Evolutionary conservation across 1,140 invertebrate species (phyloP), one percentile per base, ranked within the genome.

Genomic region (Caerostris darwini): DNA sequence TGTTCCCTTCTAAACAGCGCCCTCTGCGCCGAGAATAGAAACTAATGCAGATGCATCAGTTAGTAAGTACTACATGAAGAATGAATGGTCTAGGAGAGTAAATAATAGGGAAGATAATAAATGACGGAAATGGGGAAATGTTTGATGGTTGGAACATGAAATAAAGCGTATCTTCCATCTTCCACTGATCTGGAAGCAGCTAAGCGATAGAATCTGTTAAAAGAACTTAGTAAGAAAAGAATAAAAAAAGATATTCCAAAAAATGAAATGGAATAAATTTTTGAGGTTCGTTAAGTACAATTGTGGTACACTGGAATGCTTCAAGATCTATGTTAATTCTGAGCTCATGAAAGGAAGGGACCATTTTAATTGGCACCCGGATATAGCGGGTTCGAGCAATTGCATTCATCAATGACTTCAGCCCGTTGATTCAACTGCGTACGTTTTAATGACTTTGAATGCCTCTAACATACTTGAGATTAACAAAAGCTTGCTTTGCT

Each of bases 81-180:
- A 90, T 90, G 71, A 56, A 90, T 90, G 71, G 64, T 54, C 89
- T n/a, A 17, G 82, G 50, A 91, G 50, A 81, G 89, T 81, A 91
- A 81, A 91, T 91, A 91, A 91, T 91, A 61, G 89, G 57, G 56
- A 17, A 82, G 89, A 91, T 91, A 91, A 91, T 81, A 91, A 91
- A 91, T 91, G 89, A 59, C 81, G 71, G 71, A 81, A 91, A 82
- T 71, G 56, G 64, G 64, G 14, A 71, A 90, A 71, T 64, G 64
- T 34, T 91, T 91, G 89, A 91, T 59, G 71, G 69, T 10, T 59
- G 56, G 34, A 81, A 19, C 56, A 82, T 69, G 71, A 82, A 91
- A 82, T 91, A 91, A 81, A 81, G 89, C 14, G 56, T 71, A 34
- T 83, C 82, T 90, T 69, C 61, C 54, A 17, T 83, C 82, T 90